Evolutionary conservation across 2,888 invertebrate genomes (phyloP), one percentile per base, ranked within the genome.

Genomic region (Anarsia innoxiella): DNA sequence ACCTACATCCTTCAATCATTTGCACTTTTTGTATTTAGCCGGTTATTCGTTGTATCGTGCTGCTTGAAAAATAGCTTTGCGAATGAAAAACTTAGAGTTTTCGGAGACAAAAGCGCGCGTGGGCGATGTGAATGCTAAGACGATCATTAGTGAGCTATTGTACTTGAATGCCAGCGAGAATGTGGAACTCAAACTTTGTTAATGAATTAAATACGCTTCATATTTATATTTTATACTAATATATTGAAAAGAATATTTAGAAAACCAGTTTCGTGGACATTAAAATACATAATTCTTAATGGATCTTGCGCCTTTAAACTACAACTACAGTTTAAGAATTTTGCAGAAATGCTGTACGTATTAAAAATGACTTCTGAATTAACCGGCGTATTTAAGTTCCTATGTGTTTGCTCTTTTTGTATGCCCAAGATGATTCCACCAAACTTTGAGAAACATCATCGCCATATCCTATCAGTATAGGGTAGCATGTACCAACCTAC

Each of bases 121-220:
- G 72, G 82, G 79, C 69, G 75, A 76, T 70, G 67, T 76, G 77
- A 82, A 82, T 82, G 82, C 63, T 80, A 80, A 78, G 73, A 73
- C 67, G 64, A 74, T 82, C 83, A 83, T 84, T 83, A 84, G 79
- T 49, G 51, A 29, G 48, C 73, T 60, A 78, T 84, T 84, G 83
- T 75, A 56, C 62, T n/a, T 56, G 66, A 74, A 72, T 68, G 71
- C 67, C 70, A 65, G 60, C 59, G 49, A 32, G 51, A 30, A 63
- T 42, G 56, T 42, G 76, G 38, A 61, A 41, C 66, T 74, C 77
- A 82, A 83, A 72, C 53, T 61, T 29, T 14, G 19, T 31, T 39
- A 37, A 42, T 40, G 37, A 42, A 36, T 29, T 16, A 15, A 12
- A 25, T 5, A 16, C 2, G 19, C n/a, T n/a, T 25, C 2, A 25